Conservation (phyloP, 2,113 vertebrate genomes). For the Cyanocitta stelleri region DNA sequence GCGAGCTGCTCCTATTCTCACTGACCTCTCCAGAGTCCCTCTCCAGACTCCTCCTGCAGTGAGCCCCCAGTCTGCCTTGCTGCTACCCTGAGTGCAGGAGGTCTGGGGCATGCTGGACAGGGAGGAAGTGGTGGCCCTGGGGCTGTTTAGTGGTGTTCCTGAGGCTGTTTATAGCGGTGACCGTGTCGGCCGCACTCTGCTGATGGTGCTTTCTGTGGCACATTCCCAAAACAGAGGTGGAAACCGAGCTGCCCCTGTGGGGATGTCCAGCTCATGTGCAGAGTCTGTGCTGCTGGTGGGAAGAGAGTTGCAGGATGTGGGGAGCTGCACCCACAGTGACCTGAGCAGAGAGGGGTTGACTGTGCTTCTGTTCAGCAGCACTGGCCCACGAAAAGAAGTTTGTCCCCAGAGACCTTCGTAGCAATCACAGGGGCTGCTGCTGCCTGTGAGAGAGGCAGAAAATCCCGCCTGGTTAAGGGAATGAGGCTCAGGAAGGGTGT, state of each 20-base stretch:
- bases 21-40: not conserved
- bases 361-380: not conserved
- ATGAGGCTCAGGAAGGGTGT: not conserved
- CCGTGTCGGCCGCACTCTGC: fast-evolving
- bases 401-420: not conserved
- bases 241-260: not conserved
- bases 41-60: not conserved
- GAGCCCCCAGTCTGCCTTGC: not conserved
- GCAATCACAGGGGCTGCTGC: not conserved
- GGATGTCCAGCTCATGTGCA: not conserved
- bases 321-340: not conserved
- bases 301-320: not conserved
- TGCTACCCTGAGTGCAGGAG: not conserved
- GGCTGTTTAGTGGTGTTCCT: not conserved
- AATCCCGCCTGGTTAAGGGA: not conserved
- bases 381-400: not conserved
- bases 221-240: not conserved
- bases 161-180: not conserved
- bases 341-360: not conserved
- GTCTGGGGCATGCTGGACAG: fast-evolving
- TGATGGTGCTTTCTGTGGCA: fast-evolving
- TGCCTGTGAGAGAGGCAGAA: not conserved
- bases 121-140: not conserved
- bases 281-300: not conserved
- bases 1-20: fast-evolving